These are phyloP conservation scores for Muntiacus muntjak DNA, from an alignment of 2,113 vertebrate species.

Conservation along the genomic window DNA sequence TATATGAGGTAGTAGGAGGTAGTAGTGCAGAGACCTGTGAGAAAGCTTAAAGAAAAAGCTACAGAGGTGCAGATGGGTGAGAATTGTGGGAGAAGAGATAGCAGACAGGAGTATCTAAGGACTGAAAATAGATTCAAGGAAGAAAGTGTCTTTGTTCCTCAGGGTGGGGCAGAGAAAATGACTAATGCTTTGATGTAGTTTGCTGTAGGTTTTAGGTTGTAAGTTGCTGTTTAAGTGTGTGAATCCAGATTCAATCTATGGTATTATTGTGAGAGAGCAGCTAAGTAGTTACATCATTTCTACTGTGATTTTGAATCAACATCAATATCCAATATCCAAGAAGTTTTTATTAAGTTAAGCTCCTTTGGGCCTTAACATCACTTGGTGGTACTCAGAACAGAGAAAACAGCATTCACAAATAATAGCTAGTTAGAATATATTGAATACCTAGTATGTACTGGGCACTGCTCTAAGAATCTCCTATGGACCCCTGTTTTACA, in stretches of 20 bases:
- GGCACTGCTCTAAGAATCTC: background rate
- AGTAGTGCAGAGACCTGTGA: background rate
- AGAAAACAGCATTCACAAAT: background rate
- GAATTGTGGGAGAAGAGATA: background rate
- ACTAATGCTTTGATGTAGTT: background rate
- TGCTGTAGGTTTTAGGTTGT: background rate
- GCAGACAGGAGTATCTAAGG: background rate
- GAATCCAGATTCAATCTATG: background rate
- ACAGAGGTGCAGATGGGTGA: background rate
- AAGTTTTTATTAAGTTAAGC: background rate
- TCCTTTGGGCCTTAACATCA: background rate
- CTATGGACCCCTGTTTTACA: background rate
- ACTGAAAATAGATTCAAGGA: background rate
- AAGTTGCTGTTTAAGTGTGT: background rate
- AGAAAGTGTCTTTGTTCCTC: slow-evolving; percentile 32
- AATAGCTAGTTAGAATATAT: background rate
- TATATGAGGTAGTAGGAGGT: background rate
- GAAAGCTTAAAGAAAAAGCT: background rate
- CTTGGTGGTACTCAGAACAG: background rate
- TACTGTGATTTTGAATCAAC: slow-evolving; percentile 11
- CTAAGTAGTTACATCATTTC: background rate
- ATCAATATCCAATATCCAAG: background rate
- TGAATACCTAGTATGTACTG: background rate
- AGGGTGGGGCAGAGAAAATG: slow-evolving; percentile 7
- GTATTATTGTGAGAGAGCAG: slow-evolving; percentile 24